Conservation (phyloP, 2,113 vertebrate species). For the Anseranas semipalmata region DNA sequence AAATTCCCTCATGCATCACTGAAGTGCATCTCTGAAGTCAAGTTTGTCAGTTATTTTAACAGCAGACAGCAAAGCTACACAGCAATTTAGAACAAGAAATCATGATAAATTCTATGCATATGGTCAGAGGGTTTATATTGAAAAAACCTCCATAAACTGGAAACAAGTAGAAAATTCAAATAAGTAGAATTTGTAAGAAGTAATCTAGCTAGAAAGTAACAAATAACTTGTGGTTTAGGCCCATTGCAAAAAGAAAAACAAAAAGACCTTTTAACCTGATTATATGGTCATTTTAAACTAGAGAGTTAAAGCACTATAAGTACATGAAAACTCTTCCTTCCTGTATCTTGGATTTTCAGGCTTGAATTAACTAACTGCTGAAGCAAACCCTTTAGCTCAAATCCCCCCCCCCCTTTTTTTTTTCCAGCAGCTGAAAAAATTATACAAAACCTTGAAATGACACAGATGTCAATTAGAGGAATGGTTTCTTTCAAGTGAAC, state of each 20-base stretch:
- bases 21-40: neutral
- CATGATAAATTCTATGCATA: neutral
- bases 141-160: neutral
- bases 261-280: neutral
- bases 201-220: neutral
- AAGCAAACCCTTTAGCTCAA: neutral
- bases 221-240: neutral
- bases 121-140: neutral
- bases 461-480: neutral
- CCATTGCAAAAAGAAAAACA: neutral
- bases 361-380: neutral
- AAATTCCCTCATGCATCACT: neutral
- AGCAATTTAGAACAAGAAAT: neutral
- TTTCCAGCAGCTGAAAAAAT: neutral
- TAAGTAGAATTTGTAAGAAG: neutral
- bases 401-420: neutral
- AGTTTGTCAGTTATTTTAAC: constrained; percentile 3
- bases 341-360: neutral
- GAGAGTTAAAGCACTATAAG: neutral
- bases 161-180: neutral
- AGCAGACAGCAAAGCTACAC: neutral
- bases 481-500: neutral
- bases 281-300: neutral
- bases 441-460: neutral
- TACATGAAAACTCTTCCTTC: neutral